Evolutionary conservation across 92 coral and sea anemone genomes (phyloP).

Genomic region (Siderastrea siderea): DNA sequence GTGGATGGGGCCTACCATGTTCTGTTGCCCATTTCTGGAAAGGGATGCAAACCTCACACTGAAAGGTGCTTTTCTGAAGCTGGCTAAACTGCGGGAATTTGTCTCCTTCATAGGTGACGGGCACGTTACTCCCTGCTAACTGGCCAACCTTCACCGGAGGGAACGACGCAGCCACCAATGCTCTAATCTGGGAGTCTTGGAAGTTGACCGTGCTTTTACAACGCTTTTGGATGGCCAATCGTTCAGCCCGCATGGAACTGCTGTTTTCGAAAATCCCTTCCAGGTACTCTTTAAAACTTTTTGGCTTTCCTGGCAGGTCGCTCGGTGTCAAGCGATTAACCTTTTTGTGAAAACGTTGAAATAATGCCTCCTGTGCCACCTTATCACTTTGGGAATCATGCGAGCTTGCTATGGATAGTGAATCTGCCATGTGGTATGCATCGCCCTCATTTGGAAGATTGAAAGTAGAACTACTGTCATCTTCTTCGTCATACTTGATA

Average conservation of each 20-base stretch:
- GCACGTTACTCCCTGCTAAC: slow-evolving; percentile 35
- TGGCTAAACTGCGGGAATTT: slow-evolving; percentile 50
- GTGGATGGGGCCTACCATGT: slow-evolving; percentile 24
- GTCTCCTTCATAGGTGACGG: slow-evolving; percentile 35
- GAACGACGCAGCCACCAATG: slow-evolving; percentile 51
- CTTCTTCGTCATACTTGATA: background rate
- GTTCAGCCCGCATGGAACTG: background rate
- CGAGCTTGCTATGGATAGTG: too few relatives aligned
- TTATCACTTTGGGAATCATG: too few relatives aligned
- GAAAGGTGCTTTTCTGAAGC: slow-evolving; percentile 16
- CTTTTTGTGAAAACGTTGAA: too few relatives aligned
- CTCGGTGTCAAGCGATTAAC: slow-evolving; percentile 1
- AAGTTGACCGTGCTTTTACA: slow-evolving; percentile 6
- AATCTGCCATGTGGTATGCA: too few relatives aligned
- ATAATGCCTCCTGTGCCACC: too few relatives aligned
- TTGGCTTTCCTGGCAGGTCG: slow-evolving; percentile 39
- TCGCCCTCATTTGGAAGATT: background rate
- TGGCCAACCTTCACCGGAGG: slow-evolving; percentile 51
- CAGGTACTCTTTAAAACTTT: slow-evolving; percentile 39
- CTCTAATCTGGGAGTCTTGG: slow-evolving; percentile 27
- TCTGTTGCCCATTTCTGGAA: slow-evolving; percentile 47
- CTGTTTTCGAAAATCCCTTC: background rate
- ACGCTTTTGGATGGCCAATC: background rate
- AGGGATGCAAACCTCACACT: slow-evolving; percentile 43
- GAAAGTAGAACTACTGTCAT: background rate